A percentile compares a stretch with the other conserved stretches of the same genome.
Evolutionary conservation across 2,113 vertebrate genomes (phyloP).

Genomic region (Psittacara wagleri): DNA sequence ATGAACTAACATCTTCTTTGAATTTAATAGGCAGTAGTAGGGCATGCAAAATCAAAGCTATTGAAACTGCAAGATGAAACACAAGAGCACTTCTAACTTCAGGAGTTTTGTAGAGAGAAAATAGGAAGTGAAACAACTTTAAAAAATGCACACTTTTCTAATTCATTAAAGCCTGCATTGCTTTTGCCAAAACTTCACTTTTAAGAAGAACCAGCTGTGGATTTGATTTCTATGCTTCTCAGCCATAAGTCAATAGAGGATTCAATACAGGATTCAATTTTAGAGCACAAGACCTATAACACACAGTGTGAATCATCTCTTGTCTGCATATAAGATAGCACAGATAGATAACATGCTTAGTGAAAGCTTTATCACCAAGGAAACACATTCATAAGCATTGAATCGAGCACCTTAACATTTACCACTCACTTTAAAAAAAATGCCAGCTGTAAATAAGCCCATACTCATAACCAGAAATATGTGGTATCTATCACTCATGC

Average conservation of each 20-base stretch:
- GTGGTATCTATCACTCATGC: neutral
- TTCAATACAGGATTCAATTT: constrained; percentile 32
- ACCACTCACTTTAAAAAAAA: constrained; percentile 57
- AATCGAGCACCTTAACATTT: constrained; percentile 56
- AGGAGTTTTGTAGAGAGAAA: constrained; percentile 6
- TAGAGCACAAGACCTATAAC: constrained; percentile 16
- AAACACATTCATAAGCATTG: constrained; percentile 74
- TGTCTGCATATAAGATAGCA: constrained; percentile 46
- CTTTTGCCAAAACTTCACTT: constrained; percentile 42
- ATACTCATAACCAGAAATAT: constrained; percentile 38
- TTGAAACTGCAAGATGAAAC: constrained; percentile 27
- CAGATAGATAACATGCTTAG: constrained; percentile 68
- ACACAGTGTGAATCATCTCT: constrained; percentile 14
- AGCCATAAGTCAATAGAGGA: constrained; percentile 7
- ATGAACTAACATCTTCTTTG: neutral
- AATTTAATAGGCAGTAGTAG: neutral
- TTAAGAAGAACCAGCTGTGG: constrained; percentile 56
- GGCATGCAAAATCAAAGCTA: neutral
- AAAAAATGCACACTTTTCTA: constrained; percentile 38
- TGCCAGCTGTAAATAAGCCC: constrained; percentile 70
- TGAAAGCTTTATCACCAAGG: constrained; percentile 77
- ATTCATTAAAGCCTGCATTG: neutral
- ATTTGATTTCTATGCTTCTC: constrained; percentile 24
- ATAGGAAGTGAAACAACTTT: constrained; percentile 48
- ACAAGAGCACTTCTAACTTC: neutral